Percentiles rank a stretch among this genome's conserved stretches.
Conservation (phyloP, 23 tunicate genomes). For the Halocynthia roretzi region DNA sequence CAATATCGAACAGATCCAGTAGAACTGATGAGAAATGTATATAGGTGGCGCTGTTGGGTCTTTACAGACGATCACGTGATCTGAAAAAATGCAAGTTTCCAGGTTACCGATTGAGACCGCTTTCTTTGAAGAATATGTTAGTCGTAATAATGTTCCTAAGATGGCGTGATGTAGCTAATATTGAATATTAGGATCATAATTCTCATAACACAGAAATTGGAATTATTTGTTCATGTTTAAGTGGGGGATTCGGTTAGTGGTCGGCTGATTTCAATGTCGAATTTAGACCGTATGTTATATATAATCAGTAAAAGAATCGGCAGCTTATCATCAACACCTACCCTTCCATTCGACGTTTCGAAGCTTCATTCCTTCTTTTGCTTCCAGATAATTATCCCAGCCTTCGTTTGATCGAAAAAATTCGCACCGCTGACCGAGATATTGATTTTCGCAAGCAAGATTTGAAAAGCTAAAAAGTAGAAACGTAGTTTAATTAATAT, state of each 20-base stretch:
- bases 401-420: slow-evolving; percentile 1
- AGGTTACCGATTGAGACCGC: too few relatives aligned
- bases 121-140: not conserved
- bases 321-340: not conserved
- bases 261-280: too few relatives aligned
- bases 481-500: too few relatives aligned
- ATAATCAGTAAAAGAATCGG: too few relatives aligned
- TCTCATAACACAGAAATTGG: too few relatives aligned
- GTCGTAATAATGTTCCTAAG: too few relatives aligned
- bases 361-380: slow-evolving; percentile 11
- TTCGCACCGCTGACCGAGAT: slow-evolving; percentile 2
- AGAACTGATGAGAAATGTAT: not conserved
- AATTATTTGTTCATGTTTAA: too few relatives aligned
- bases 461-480: not conserved
- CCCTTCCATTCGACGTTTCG: slow-evolving; percentile 14
- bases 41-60: not conserved
- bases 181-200: too few relatives aligned
- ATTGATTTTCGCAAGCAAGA: slow-evolving; percentile 8
- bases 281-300: too few relatives aligned
- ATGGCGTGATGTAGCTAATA: too few relatives aligned
- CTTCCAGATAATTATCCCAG: slow-evolving; percentile 4
- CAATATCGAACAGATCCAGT: not conserved
- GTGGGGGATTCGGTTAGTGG: too few relatives aligned
- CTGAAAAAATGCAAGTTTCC: not conserved
- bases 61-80: slow-evolving; percentile 1